phyloP scores from a whole-genome alignment of 2,888 invertebrate species.

The Brachynemurus nebulosus region DNA sequence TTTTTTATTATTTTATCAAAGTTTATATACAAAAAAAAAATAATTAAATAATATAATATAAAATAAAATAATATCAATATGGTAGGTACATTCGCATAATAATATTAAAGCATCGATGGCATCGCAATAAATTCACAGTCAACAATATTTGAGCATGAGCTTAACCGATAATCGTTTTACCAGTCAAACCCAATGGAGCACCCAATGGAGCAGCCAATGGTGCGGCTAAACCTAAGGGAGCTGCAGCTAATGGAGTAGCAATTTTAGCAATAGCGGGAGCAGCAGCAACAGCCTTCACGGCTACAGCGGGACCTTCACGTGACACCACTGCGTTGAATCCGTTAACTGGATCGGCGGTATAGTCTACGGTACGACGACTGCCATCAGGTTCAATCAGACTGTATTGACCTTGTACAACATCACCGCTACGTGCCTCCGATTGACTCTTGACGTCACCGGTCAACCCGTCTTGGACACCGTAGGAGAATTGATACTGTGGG shows the following conservation, averaged over 20 bases:
- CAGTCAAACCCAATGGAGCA: slow-evolving; percentile 1
- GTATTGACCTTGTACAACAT: slow-evolving; percentile 5
- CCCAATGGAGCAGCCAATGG: not conserved
- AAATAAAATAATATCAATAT: not conserved
- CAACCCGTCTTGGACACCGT: not conserved
- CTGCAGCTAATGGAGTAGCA: not conserved
- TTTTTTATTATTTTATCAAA: not conserved
- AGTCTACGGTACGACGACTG: slow-evolving; percentile 1
- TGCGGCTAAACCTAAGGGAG: not conserved
- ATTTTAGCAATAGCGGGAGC: slow-evolving; percentile 23
- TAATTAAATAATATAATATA: not conserved
- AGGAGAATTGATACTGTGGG: not conserved
- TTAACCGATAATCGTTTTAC: slow-evolving; percentile 2
- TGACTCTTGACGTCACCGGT: slow-evolving; percentile 4
- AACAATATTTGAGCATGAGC: not conserved
- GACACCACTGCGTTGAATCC: slow-evolving; percentile 3
- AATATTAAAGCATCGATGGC: not conserved
- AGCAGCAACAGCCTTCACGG: slow-evolving; percentile 11
- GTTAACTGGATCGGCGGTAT: not conserved
- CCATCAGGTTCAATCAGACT: slow-evolving; percentile 4
- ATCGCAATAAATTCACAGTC: not conserved
- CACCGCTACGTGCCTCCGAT: slow-evolving; percentile 1
- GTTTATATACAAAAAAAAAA: not conserved
- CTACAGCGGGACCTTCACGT: slow-evolving; percentile 11
- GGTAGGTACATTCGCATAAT: not conserved